Evolutionary conservation across 2,113 vertebrate species (phyloP).

Genomic region (Daboia siamensis): DNA sequence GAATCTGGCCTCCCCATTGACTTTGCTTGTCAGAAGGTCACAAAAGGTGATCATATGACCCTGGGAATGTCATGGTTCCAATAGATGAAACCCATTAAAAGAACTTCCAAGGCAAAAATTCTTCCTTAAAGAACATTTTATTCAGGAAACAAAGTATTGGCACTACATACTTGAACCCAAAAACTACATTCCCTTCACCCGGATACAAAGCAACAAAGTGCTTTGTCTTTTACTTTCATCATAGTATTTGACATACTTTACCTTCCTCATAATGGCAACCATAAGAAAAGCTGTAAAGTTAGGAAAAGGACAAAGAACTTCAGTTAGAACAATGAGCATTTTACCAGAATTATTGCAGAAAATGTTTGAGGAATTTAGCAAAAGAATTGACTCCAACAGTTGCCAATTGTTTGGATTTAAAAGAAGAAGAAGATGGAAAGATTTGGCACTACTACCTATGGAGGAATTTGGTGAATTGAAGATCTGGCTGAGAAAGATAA

Average conservation of each 20-base stretch:
- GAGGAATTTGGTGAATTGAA: neutral
- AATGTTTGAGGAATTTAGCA: neutral
- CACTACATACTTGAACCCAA: no score
- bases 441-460: neutral
- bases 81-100: no score
- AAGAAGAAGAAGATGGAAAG: neutral
- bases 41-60: no score
- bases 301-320: neutral
- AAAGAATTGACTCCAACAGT: neutral
- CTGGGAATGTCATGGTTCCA: no score
- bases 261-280: neutral
- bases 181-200: no score
- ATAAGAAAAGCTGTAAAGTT: neutral
- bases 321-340: neutral
- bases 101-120: no score
- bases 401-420: neutral
- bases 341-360: neutral
- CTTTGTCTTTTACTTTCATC: neutral
- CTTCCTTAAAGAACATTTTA: no score
- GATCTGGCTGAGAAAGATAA: neutral
- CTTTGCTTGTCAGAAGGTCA: no score
- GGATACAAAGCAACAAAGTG: no score
- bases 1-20: no score
- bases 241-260: neutral
- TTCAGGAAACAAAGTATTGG: no score